These are phyloP conservation scores for Oncorhynchus mykiss DNA, from an alignment of 2,113 vertebrate genomes.

Conservation along the genomic window DNA sequence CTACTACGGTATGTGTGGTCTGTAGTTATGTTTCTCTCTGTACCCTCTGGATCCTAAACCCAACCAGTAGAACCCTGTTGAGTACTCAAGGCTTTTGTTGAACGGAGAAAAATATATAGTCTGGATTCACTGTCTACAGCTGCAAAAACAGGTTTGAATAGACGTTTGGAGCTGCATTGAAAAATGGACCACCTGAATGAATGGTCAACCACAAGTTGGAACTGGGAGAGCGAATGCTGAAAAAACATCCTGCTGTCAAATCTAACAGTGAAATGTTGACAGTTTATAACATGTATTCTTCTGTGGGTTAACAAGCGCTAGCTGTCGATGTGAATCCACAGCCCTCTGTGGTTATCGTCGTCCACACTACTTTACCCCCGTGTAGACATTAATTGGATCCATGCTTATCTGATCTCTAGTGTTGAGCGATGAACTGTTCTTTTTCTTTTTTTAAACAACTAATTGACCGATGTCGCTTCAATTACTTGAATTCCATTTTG, in stretches of 20 bases:
- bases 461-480: conserved; percentile 53
- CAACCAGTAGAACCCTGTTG: conserved; percentile 5
- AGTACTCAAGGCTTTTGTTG: conserved; percentile 35
- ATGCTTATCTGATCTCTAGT: conserved; percentile 41
- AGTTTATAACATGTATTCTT: conserved; percentile 20
- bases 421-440: conserved; percentile 25
- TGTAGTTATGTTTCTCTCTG: conserved; percentile 27
- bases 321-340: background rate
- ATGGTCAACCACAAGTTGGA: background rate
- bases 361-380: conserved; percentile 14
- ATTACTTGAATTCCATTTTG: no score
- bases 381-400: conserved; percentile 61
- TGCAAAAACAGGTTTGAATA: conserved; percentile 50
- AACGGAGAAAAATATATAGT: conserved; percentile 46
- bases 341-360: conserved; percentile 12
- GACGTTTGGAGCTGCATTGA: background rate
- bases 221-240: background rate
- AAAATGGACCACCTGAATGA: background rate
- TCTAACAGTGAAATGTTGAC: conserved; percentile 33
- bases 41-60: conserved; percentile 1
- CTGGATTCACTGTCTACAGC: conserved; percentile 42
- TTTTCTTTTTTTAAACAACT: background rate
- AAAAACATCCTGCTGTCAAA: background rate
- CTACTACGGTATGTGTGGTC: conserved; percentile 7
- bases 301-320: conserved; percentile 14